Evolutionary conservation across 2,797 vertebrate species (phyloP), one percentile per base, ranked within the genome.

Genomic region (Spinibarbus caldwelli): DNA sequence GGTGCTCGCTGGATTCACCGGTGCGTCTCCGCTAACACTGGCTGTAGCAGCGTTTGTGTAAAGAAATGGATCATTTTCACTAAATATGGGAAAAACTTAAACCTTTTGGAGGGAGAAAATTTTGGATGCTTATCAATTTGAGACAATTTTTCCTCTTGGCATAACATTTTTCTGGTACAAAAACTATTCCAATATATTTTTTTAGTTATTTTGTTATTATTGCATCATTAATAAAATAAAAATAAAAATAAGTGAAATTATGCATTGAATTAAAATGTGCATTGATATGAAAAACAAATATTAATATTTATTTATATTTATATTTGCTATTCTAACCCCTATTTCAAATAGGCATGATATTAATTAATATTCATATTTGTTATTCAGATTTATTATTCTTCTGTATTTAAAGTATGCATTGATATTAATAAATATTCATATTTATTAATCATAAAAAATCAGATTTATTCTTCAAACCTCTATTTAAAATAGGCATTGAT

Each of bases 1-100:
- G 0, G 95, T 96, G 83, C 95, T 97, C 84, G 97, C 97, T 8
- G 96, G 97, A 86, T 97, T 97, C 91, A 97, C 97, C 75, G 97
- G 97, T 97, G 91, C 89, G 95, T 83, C 21, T 75, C 38, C n/a
- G 36, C 36, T 38, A 1, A 38, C 36, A 6, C 36, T 38, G 0
- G 12, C 14, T 12, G n/a, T n/a, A n/a, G n/a, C n/a, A n/a, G n/a
- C n/a, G n/a, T 67, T 29, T 34, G 66, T 36, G 66, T 59, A 6
- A 26, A 62, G n/a, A 1, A 29, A 62, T 26, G 1, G 14, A 14
- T 34, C 0, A 9, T 9, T 17, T 34, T 6, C 14, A 29, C 5
- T 64, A 31, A 7, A 64, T 29, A 14, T 2, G 5, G 5, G 5
- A 14, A 6, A 6, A 62, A 31, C 12, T n/a, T 6, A 57, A 38